Conservation (phyloP, 2,113 vertebrate genomes). For the human region DNA sequence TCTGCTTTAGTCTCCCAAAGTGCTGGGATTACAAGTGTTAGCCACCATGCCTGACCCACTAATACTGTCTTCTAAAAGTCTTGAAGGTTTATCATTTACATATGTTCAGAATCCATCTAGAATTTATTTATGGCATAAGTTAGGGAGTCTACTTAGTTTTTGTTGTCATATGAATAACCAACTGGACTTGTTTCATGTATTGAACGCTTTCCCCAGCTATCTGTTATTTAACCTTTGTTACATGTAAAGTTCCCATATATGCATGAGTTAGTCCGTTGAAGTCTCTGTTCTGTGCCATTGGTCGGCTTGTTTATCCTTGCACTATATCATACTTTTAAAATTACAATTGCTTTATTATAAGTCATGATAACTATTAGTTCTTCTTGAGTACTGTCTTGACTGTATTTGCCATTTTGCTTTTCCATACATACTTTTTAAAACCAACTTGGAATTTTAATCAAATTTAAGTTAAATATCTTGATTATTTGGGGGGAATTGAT, state of each 20-base stretch:
- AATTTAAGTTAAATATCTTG: background rate
- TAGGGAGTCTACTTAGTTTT: background rate
- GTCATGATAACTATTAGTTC: background rate
- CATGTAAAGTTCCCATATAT: background rate
- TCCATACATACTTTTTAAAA: background rate
- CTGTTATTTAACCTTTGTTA: background rate
- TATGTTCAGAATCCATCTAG: background rate
- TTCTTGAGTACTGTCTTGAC: background rate
- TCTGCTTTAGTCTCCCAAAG: too few relatives aligned
- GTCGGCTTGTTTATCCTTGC: background rate
- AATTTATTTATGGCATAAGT: background rate
- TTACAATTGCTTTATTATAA: background rate
- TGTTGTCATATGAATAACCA: background rate
- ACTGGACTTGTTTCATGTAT: background rate
- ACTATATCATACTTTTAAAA: background rate
- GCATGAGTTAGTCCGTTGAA: too few relatives aligned
- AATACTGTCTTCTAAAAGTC: background rate
- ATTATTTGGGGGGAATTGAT: background rate
- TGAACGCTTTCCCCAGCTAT: background rate
- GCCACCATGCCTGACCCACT: background rate
- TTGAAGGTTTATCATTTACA: background rate
- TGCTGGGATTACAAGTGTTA: too few relatives aligned
- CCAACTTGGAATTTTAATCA: background rate
- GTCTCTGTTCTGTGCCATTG: background rate
- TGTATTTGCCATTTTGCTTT: background rate